These are phyloP conservation scores for Pachycephala philippinensis DNA, from an alignment of 2,113 vertebrate genomes.

Conservation along the genomic window DNA sequence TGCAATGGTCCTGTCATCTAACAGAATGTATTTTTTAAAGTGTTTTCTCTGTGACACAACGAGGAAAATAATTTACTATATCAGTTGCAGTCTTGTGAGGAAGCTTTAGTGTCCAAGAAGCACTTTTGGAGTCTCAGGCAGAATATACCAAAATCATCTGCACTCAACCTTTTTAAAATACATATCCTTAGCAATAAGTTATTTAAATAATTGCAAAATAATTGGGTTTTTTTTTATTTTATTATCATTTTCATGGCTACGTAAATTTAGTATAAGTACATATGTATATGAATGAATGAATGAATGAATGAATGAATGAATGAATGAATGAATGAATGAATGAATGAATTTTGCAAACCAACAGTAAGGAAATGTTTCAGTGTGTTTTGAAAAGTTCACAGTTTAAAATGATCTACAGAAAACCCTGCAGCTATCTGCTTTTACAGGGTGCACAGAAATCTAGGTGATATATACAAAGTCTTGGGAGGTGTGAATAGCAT, in stretches of 20 bases:
- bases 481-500: not conserved
- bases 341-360: not conserved
- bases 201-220: not conserved
- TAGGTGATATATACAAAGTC: not conserved
- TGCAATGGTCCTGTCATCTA: not conserved
- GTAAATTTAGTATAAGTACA: not conserved
- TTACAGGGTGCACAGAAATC: not conserved
- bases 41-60: not conserved
- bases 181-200: not conserved
- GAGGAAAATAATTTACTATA: not conserved
- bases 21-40: not conserved
- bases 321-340: not conserved
- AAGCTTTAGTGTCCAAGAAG: not conserved
- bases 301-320: not conserved
- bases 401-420: not conserved
- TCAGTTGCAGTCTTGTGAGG: not conserved
- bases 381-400: not conserved
- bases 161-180: not conserved
- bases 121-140: not conserved
- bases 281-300: not conserved
- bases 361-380: not conserved
- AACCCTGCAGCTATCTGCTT: not conserved
- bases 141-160: not conserved
- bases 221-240: not conserved
- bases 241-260: not conserved